These are phyloP conservation scores for Nomia melanderi DNA, from an alignment of 1,140 invertebrate genomes.

Conservation along the genomic window DNA sequence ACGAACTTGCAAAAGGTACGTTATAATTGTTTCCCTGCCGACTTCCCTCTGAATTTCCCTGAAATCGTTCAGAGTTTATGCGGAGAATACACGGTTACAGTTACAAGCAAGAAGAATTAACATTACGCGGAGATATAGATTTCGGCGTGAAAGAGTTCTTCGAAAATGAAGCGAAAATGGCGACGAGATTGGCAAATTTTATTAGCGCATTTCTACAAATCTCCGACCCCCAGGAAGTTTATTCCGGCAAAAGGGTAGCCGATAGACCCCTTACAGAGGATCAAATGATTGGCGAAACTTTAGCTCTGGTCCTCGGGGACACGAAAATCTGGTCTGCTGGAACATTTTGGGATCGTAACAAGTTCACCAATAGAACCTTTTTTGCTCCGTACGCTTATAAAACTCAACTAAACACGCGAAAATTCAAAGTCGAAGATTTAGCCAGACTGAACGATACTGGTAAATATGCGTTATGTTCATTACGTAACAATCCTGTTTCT, in stretches of 20 bases:
- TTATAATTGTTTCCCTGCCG: too few species aligned
- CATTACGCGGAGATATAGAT: slow-evolving; percentile 90
- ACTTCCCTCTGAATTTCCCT: too few species aligned
- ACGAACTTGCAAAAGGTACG: slow-evolving; percentile 86
- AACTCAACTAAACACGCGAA: slow-evolving; percentile 89
- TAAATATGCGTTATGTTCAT: slow-evolving; percentile 66
- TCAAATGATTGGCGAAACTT: slow-evolving; percentile 96
- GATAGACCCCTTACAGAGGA: slow-evolving; percentile 94
- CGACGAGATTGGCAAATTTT: slow-evolving; percentile 95
- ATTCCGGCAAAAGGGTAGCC: slow-evolving; percentile 93
- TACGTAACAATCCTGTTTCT: background rate
- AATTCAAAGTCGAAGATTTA: slow-evolving; percentile 94
- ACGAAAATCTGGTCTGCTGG: slow-evolving; percentile 95
- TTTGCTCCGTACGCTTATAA: slow-evolving; percentile 98
- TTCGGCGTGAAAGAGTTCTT: slow-evolving; percentile 94
- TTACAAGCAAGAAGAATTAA: slow-evolving; percentile 87
- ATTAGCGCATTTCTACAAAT: slow-evolving; percentile 96
- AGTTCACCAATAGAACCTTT: slow-evolving; percentile 94
- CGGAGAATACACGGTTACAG: slow-evolving; percentile 77
- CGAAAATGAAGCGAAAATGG: slow-evolving; percentile 97
- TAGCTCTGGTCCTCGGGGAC: slow-evolving; percentile 95
- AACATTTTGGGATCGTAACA: slow-evolving; percentile 97
- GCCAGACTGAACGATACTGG: slow-evolving; percentile 89
- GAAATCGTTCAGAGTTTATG: too few species aligned
- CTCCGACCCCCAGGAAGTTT: slow-evolving; percentile 96